Percentiles rank a stretch among this genome's conserved stretches.
These are phyloP conservation scores for Octodonta nipae DNA, from an alignment of 2,888 invertebrate genomes.

Conservation along the genomic window DNA sequence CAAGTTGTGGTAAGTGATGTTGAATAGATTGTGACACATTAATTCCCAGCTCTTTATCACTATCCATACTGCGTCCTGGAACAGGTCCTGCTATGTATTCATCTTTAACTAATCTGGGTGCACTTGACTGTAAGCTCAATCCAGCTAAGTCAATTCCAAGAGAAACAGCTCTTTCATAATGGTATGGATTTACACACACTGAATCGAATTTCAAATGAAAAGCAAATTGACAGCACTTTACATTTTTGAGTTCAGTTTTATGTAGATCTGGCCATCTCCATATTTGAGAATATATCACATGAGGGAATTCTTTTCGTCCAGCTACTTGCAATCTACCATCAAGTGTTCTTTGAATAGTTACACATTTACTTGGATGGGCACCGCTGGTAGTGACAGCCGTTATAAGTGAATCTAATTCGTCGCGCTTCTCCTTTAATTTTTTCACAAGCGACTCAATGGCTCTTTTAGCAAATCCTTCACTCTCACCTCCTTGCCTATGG, in stretches of 20 bases:
- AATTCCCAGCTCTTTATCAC: conserved; percentile 46
- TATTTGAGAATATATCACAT: conserved; percentile 95
- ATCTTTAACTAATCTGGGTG: conserved; percentile 78
- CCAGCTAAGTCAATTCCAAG: conserved; percentile 94
- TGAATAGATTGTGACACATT: conserved; percentile 48
- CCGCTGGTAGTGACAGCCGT: conserved; percentile 99
- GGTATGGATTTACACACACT: conserved; percentile 98
- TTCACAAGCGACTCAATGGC: conserved; percentile 98
- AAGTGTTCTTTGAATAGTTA: conserved; percentile 93
- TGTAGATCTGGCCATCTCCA: conserved; percentile 99
- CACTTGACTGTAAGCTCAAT: conserved; percentile 66
- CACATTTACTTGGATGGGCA: conserved; percentile 94
- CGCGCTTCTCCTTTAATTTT: conserved; percentile 95
- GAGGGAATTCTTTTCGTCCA: conserved; percentile 97
- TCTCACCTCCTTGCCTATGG: conserved; percentile 95
- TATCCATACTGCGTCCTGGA: conserved; percentile 41
- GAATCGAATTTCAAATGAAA: conserved; percentile 98
- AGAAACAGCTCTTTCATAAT: conserved; percentile 96
- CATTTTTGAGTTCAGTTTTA: conserved; percentile 96
- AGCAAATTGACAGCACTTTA: conserved; percentile 94
- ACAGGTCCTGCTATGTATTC: conserved; percentile 66
- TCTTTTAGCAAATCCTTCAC: conserved; percentile 93
- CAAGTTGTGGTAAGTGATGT: conserved; percentile 56
- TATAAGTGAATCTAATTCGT: conserved; percentile 93
- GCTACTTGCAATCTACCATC: conserved; percentile 97